Conservation (phyloP, 2,113 vertebrate species). For the Sprattus sprattus region DNA sequence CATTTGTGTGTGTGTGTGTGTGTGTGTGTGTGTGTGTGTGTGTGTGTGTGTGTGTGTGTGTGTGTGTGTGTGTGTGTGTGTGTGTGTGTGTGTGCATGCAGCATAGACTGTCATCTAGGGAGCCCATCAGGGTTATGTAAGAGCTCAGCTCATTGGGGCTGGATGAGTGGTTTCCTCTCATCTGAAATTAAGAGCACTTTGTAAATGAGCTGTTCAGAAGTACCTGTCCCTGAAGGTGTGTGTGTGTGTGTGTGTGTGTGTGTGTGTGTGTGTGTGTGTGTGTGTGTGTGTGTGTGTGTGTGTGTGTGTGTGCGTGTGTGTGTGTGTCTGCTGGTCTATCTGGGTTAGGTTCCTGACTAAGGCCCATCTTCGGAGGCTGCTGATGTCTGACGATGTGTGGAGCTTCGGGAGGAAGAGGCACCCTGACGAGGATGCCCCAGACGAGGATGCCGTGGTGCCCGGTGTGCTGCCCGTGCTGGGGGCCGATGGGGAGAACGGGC, state of each 20-base stretch:
- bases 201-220: conserved; percentile 2
- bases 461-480: conserved; percentile 18
- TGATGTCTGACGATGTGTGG: conserved; percentile 51
- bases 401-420: conserved; percentile 45
- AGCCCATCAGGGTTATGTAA: conserved; percentile 30
- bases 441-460: conserved; percentile 33
- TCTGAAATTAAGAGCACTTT: conserved; percentile 31
- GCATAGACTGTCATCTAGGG: conserved; percentile 24
- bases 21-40: background rate
- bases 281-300: background rate
- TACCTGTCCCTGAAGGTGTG: background rate
- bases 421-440: conserved; percentile 27
- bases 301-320: background rate
- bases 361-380: conserved; percentile 44
- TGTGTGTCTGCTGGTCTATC: conserved; percentile 17
- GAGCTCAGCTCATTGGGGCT: background rate
- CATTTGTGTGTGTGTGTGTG: background rate
- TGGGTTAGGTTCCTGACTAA: conserved; percentile 50
- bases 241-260: conserved; percentile 1
- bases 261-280: background rate
- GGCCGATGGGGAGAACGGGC: background rate
- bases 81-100: conserved; percentile 29
- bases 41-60: background rate
- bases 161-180: conserved; percentile 2
- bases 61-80: background rate